Evolutionary conservation across 2,113 vertebrate genomes (phyloP), one percentile per base, ranked within the genome.

Genomic region (Etheostoma spectabile): DNA sequence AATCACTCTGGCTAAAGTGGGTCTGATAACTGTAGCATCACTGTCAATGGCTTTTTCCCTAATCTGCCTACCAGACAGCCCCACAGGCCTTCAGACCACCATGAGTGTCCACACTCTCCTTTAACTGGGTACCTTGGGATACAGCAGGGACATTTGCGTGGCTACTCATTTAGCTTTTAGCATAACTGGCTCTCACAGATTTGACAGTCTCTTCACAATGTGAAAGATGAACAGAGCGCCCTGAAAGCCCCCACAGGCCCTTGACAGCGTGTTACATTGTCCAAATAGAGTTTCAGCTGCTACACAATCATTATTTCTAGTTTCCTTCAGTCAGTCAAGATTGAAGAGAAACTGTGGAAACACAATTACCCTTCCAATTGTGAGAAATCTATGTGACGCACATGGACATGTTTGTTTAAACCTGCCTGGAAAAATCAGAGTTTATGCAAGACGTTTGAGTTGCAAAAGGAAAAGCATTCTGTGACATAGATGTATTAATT

Each of bases 1-100:
- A 95, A 95, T 95, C 94, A 94, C 93, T 92, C 90, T 86, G 49
- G 84, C 88, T 93, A 91, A 94, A 95, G 91, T 93, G 91, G 90
- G 75, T 86, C 90, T 93, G 91, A 95, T 95, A 95, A 94, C 92
- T 92, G 86, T 91, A 89, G 87, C 89, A 93, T 89, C 73, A 80
- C 90, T 88, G 91, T 88, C 75, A 75, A 89, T 83, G 73, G 74
- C 67, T 90, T 62, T 84, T 79, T 70, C 79, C 77, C 68, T 83
- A 91, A 93, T 89, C 82, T 77, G 80, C 82, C 82, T 83, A 72
- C 84, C 80, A 91, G 91, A 93, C 82, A 91, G 78, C 69, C 86
- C 73, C 77, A 73, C 83, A 91, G 89, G 89, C 80, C 88, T 76
- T 46, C 38, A 87, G 91, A 92, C 89, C 92, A 87, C 87, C 87